These are phyloP conservation scores for Dendrolimus houi DNA, from an alignment of 2,888 invertebrate species.

Conservation along the genomic window DNA sequence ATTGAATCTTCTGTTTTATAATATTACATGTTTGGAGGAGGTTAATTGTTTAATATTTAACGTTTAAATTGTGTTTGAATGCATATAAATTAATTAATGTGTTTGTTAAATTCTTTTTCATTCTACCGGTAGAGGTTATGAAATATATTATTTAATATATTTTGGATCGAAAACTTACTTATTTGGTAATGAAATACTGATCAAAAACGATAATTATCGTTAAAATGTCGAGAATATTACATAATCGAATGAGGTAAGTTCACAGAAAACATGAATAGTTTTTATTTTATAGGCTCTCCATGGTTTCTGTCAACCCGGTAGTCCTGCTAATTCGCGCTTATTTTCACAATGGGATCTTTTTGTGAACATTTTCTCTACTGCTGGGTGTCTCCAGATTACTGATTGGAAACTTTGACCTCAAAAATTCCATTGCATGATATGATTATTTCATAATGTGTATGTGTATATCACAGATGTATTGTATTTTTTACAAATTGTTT, in stretches of 20 bases:
- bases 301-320: too few relatives aligned
- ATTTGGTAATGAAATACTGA: slow-evolving; percentile 48
- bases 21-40: slow-evolving; percentile 1
- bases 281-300: too few relatives aligned
- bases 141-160: slow-evolving; percentile 31
- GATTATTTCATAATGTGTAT: too few relatives aligned
- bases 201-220: slow-evolving; percentile 40
- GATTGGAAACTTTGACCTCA: too few relatives aligned
- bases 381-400: too few relatives aligned
- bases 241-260: slow-evolving; percentile 60
- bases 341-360: too few relatives aligned
- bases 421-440: too few relatives aligned
- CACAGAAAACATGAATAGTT: slow-evolving; percentile 2
- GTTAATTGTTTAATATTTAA: slow-evolving; percentile 59
- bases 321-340: too few relatives aligned
- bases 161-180: slow-evolving; percentile 23
- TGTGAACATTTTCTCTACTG: too few relatives aligned
- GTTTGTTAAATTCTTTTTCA: slow-evolving; percentile 30
- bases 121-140: slow-evolving; percentile 63
- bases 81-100: slow-evolving; percentile 26
- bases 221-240: slow-evolving; percentile 68
- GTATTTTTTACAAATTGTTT: too few relatives aligned
- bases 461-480: too few relatives aligned
- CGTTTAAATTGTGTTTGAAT: slow-evolving; percentile 28
- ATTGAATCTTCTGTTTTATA: slow-evolving; percentile 38